Conservation (phyloP, 2,797 vertebrate species). For the Esox masquinongy region DNA sequence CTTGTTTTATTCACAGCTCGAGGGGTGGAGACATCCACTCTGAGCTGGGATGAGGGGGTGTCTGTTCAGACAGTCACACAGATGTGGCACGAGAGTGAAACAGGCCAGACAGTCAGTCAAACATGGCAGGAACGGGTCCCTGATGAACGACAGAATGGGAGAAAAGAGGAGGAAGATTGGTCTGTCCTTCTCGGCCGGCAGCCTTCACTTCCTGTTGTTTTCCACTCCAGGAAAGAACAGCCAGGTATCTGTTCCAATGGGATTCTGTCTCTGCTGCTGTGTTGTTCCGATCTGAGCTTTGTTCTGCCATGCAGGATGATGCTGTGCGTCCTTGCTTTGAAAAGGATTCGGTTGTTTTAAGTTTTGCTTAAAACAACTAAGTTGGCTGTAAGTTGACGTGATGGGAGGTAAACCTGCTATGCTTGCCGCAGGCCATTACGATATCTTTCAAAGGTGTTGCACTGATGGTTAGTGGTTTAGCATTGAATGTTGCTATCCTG, state of each 20-base stretch:
- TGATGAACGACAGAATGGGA: slow-evolving; percentile 34
- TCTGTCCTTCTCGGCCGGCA: slow-evolving; percentile 38
- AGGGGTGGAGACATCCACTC: slow-evolving; percentile 40
- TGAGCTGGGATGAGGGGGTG: slow-evolving; percentile 40
- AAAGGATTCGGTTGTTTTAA: too few relatives aligned
- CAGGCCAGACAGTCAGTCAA: slow-evolving; percentile 28
- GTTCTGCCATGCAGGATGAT: not conserved
- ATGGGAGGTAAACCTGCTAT: not conserved
- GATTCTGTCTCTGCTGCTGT: too few relatives aligned
- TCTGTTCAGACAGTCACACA: slow-evolving; percentile 30
- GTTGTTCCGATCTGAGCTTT: not conserved
- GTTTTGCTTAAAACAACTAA: too few relatives aligned
- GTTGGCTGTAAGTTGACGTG: not conserved
- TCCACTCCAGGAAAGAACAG: slow-evolving; percentile 38
- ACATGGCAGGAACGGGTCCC: slow-evolving; percentile 33
- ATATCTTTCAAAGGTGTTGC: not conserved
- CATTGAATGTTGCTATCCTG: not conserved
- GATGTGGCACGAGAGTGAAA: slow-evolving; percentile 34
- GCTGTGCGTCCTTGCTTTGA: slow-evolving; percentile 1
- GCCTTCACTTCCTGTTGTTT: slow-evolving; percentile 48
- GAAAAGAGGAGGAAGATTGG: slow-evolving; percentile 49
- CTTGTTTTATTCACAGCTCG: slow-evolving; percentile 51
- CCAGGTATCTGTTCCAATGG: slow-evolving; percentile 57
- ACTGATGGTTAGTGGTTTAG: not conserved
- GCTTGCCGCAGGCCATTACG: not conserved